Base-by-base conservation (phyloP, 1,140 invertebrate species). In the Papilio machaon region DNA sequence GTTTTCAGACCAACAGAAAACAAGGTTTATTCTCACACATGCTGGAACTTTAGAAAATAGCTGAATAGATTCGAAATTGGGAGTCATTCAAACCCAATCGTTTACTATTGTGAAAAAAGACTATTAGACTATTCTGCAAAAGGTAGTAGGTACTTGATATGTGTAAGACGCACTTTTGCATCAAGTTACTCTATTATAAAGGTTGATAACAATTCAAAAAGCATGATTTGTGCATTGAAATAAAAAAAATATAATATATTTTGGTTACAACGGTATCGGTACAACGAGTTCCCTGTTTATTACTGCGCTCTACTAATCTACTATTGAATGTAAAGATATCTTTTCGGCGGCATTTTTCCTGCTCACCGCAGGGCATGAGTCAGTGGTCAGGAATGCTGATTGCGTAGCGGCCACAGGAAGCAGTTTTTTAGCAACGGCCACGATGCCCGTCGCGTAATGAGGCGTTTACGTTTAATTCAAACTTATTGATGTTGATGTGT, bases 371-470 rank as follows among this genome's bases (percentile, higher is more conserved):
- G n/a, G 54, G 54, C 17, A 58, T 58, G 54, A 58, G 54, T 58
- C 54, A 58, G 17, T 58, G 17, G 54, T 17, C n/a, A 58, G 54
- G 54, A 58, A 58, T 58, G 54, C n/a, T 58, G 54, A 19, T 58
- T 58, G 54, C 54, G 54, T 58, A 58, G 54, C 8, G 8, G 54
- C 17, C 54, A 58, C 54, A 58, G 54, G 54, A 58, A 58, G 54
- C 54, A 58, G n/a, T 58, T 58, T 58, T 58, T 58, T 58, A 58
- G 54, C n/a, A 58, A 19, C 54, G n/a, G 54, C 8, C 54, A 58
- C 54, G n/a, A 17, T 58, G n/a, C 15, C 49, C 13, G 47, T 4
- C 6, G 2, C 49, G 54, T 58, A 58, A 58, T 58, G 6, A 58
- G 54, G 6, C 54, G n/a, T 58, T 58, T 58, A 58, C 54, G 54